Evolutionary conservation across 2,888 invertebrate genomes (phyloP), one percentile per base, ranked within the genome.

Genomic region (Ophion costatus): DNA sequence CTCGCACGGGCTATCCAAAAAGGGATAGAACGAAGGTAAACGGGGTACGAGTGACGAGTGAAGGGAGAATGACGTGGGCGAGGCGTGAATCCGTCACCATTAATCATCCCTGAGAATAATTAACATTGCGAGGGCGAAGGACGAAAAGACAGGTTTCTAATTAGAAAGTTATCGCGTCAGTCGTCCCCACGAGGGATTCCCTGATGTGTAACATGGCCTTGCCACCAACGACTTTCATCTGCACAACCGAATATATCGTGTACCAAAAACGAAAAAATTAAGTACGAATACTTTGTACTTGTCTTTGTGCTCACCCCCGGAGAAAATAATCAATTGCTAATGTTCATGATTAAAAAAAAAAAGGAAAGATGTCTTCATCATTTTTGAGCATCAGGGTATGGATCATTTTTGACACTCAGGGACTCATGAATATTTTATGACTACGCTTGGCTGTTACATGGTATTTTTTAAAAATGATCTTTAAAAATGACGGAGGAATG

Each of bases 161-260:
- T 92, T 91, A 91, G 90, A 91, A 91, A 91, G 89, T 91, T 92
- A 92, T 91, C 91, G 90, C 88, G 89, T 86, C 88, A 88, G 89
- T 90, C 90, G 89, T 89, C 88, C 86, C 78, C 74, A 67, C 75
- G 78, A 80, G 80, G 61, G 86, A 84, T 86, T 71, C 84, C 67
- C 82, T 61, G 74, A 22, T 45, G 74, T 71, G 74, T 45, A 74
- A 74, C 59, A 67, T 85, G 79, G 63, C 75, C 51, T 67, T 61
- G 17, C 24, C 42, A 64, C 51, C 57, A 57, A 14, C 38, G 10
- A 51, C 20, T 33, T 33, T 45, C 22, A 57, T 79, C 57, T 66
- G 33, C 70, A 63, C 70, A 29, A 29, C 9, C 22, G 71, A 67
- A 74, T 78, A 78, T 69, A 73, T 63, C n/a, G 29, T 61, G 24